These are phyloP conservation scores for Moxostoma hubbsi DNA, from an alignment of 2,797 vertebrate genomes.

Conservation along the genomic window DNA sequence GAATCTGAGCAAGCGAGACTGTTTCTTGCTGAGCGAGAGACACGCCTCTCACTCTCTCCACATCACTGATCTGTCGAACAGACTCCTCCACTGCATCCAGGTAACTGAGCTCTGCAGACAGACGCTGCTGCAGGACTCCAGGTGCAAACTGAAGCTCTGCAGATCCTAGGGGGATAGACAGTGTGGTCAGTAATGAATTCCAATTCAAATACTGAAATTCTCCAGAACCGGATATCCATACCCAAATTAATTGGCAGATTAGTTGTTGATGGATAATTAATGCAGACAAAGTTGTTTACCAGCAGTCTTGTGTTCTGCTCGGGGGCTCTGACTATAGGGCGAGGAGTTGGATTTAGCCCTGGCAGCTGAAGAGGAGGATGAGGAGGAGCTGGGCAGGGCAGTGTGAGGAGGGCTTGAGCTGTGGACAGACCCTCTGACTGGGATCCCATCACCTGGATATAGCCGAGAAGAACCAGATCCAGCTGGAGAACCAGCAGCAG, in stretches of 20 bases:
- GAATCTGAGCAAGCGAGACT: constrained; percentile 89
- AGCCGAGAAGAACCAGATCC: constrained; percentile 60
- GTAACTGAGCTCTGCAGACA: constrained; percentile 89
- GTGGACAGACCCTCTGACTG: constrained; percentile 44
- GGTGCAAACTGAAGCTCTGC: constrained; percentile 83
- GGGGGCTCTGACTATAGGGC: constrained; percentile 42
- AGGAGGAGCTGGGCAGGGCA: constrained; percentile 20
- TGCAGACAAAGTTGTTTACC: constrained; percentile 57
- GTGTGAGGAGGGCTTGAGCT: constrained; percentile 33
- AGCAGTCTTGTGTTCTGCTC: constrained; percentile 56
- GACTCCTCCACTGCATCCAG: constrained; percentile 94
- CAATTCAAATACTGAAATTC: neutral
- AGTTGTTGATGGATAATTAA: too few relatives aligned
- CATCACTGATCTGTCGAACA: constrained; percentile 86
- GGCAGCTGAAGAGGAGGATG: constrained; percentile 34
- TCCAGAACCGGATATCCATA: too few relatives aligned
- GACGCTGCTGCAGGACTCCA: constrained; percentile 86
- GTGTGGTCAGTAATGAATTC: too few relatives aligned
- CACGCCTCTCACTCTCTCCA: constrained; percentile 87
- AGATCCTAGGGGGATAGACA: neutral
- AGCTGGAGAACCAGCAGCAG: constrained; percentile 56
- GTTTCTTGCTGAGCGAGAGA: constrained; percentile 94
- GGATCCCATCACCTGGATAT: constrained; percentile 49
- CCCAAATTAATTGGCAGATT: too few relatives aligned
- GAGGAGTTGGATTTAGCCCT: constrained; percentile 19